Conservation (phyloP, 2,113 vertebrate species). For the Charadrius vociferus region DNA sequence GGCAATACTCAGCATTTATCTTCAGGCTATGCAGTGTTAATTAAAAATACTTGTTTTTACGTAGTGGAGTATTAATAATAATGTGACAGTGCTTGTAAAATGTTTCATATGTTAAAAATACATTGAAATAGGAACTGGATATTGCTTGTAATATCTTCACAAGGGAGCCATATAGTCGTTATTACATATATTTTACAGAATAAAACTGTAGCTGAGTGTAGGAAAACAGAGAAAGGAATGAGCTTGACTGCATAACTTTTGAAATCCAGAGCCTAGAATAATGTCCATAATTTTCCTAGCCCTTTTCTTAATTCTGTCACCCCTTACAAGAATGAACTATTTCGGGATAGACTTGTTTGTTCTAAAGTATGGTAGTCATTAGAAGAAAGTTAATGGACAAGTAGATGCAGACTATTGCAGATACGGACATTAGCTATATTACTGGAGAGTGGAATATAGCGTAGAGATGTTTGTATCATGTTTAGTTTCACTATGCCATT, state of each 20-base stretch:
- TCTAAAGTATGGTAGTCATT: neutral
- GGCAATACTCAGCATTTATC: neutral
- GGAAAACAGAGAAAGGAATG: neutral
- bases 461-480: neutral
- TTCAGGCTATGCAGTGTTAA: neutral
- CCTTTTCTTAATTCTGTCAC: neutral
- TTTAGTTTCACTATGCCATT: neutral
- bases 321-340: neutral
- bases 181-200: neutral
- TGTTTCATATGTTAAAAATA: neutral
- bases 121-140: neutral
- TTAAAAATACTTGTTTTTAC: slow-evolving; percentile 15
- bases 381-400: neutral
- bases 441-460: neutral
- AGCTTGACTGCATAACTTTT: neutral
- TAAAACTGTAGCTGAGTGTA: neutral
- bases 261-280: neutral
- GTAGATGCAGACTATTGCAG: neutral
- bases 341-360: neutral
- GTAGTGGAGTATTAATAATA: neutral
- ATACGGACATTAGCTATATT: fast-evolving
- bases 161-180: neutral
- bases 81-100: neutral
- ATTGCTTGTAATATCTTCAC: neutral
- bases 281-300: neutral